Evolutionary conservation across 2,888 invertebrate genomes (phyloP).

Genomic region (Drosophila neonasuta): DNA sequence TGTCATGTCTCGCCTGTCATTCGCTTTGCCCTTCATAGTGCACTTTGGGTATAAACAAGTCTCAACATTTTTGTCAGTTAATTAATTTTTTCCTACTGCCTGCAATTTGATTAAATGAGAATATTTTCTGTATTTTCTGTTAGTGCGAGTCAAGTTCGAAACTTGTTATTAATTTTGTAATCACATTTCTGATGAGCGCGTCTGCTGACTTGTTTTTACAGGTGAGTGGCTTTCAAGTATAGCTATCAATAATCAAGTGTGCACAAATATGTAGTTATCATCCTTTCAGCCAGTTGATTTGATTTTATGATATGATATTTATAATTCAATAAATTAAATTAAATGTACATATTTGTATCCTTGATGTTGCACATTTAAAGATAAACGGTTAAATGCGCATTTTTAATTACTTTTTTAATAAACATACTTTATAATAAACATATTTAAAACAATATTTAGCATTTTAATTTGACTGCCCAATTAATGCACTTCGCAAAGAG

Average conservation of each 20-base stretch:
- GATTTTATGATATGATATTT: constrained; percentile 18
- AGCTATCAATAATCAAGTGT: constrained; percentile 9
- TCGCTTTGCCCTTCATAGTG: constrained; percentile 8
- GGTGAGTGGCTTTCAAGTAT: constrained; percentile 23
- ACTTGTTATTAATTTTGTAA: constrained; percentile 26
- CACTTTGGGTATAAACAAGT: constrained; percentile 48
- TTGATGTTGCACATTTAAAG: constrained; percentile 16
- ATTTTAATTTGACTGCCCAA: no score
- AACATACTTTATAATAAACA: no score
- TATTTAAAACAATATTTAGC: no score
- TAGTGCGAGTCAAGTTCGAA: not conserved
- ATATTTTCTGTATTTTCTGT: not conserved
- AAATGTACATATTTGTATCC: not conserved
- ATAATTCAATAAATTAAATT: constrained; percentile 23
- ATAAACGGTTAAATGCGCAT: not conserved
- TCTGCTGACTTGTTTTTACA: constrained; percentile 4
- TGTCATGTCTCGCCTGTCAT: constrained; percentile 14
- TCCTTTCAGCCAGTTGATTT: constrained; percentile 4
- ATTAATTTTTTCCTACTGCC: constrained; percentile 53
- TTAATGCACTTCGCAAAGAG: no score
- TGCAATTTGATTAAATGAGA: constrained; percentile 6
- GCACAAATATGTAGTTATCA: not conserved
- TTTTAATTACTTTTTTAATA: not conserved
- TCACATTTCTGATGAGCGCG: constrained; percentile 3
- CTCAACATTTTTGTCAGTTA: constrained; percentile 59